These are phyloP conservation scores for Numida meleagris DNA, from an alignment of 2,113 vertebrate genomes.

Conservation along the genomic window DNA sequence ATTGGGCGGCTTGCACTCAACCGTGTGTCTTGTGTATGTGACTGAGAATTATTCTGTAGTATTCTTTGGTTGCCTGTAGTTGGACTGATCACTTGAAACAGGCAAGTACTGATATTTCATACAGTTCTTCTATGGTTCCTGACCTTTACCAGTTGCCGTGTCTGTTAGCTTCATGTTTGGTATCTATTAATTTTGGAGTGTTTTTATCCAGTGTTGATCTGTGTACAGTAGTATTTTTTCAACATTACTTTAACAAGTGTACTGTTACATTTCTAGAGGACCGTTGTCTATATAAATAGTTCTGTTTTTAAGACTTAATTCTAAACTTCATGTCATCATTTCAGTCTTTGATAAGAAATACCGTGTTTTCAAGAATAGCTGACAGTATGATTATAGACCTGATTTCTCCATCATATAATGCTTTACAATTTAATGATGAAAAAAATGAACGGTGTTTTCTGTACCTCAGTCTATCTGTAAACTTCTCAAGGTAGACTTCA, in stretches of 20 bases:
- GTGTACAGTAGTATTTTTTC: background rate
- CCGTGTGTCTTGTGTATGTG: background rate
- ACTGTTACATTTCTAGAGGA: background rate
- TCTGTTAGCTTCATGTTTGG: background rate
- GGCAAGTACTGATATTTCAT: background rate
- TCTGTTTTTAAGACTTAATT: background rate
- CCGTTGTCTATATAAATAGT: background rate
- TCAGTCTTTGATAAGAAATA: background rate
- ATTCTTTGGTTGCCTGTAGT: background rate
- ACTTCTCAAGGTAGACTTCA: background rate
- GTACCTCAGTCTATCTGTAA: accelerated
- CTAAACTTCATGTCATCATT: background rate
- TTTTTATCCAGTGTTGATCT: background rate
- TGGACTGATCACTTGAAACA: background rate
- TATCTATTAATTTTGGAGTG: background rate
- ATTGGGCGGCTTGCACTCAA: background rate
- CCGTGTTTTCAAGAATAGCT: background rate
- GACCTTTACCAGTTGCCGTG: background rate
- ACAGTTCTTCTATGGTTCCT: background rate
- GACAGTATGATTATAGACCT: background rate
- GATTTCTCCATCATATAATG: background rate
- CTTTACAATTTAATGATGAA: background rate
- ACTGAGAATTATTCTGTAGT: background rate
- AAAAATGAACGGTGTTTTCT: background rate
- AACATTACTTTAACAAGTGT: background rate